Percentiles rank a stretch among this genome's conserved stretches.
phyloP scores from a whole-genome alignment of 2,888 invertebrate species.

The Ennomos erosarius region DNA sequence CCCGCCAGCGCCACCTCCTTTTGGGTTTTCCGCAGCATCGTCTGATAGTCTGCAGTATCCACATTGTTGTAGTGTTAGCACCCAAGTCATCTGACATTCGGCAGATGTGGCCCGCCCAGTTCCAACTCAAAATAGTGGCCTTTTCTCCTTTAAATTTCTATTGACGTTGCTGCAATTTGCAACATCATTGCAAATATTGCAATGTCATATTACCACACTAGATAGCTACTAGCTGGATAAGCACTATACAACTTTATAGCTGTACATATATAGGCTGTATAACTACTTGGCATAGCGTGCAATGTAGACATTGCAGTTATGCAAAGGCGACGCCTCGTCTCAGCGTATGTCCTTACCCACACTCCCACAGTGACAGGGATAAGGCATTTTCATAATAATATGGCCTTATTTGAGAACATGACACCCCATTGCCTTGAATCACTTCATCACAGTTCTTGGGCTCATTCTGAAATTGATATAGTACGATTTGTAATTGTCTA shows the following conservation, averaged over 20 bases:
- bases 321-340: slow-evolving; percentile 66
- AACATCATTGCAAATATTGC: not conserved
- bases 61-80: too few species aligned
- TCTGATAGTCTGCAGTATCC: too few species aligned
- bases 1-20: too few species aligned
- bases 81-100: too few species aligned
- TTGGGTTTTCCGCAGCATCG: too few species aligned
- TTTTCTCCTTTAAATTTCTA: too few species aligned
- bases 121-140: too few species aligned
- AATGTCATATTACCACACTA: slow-evolving; percentile 17
- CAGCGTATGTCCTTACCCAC: slow-evolving; percentile 50
- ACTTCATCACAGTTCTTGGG: too few species aligned
- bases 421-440: too few species aligned
- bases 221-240: slow-evolving; percentile 12
- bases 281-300: slow-evolving; percentile 10
- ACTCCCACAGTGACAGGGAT: slow-evolving; percentile 30
- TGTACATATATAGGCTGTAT: slow-evolving; percentile 10
- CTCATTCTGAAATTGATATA: too few species aligned
- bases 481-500: too few species aligned
- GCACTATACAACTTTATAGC: not conserved
- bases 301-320: slow-evolving; percentile 40
- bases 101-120: too few species aligned
- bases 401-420: not conserved
- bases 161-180: slow-evolving; percentile 22
- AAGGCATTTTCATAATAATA: slow-evolving; percentile 24